phyloP scores from a whole-genome alignment of 2,113 vertebrate genomes.

The Otis tarda region DNA sequence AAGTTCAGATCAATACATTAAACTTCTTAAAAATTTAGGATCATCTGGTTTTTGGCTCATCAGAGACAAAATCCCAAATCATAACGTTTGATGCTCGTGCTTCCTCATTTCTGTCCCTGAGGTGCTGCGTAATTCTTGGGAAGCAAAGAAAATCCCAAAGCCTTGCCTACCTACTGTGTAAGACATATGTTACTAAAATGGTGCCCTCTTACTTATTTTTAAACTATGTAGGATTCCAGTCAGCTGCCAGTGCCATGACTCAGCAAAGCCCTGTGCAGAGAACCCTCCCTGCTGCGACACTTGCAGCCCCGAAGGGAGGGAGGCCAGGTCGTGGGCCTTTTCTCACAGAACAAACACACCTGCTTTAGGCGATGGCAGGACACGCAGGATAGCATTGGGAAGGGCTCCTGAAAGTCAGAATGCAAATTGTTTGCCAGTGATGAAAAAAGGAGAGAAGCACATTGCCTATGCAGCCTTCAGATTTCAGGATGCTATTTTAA shows the following conservation, averaged over 20 bases:
- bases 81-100: background rate
- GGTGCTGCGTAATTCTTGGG: background rate
- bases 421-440: background rate
- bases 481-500: background rate
- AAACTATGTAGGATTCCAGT: background rate
- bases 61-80: background rate
- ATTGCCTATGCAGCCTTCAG: background rate
- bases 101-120: background rate
- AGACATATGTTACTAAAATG: background rate
- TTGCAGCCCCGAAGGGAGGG: rapidly evolving
- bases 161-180: background rate
- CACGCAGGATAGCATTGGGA: background rate
- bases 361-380: background rate
- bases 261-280: background rate
- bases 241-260: background rate
- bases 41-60: background rate
- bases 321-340: too few relatives aligned
- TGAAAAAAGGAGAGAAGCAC: background rate
- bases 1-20: background rate
- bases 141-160: background rate
- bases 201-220: conserved; percentile 2
- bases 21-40: background rate
- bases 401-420: background rate
- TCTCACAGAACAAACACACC: background rate
- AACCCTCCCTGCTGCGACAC: background rate